Evolutionary conservation across 1,140 invertebrate genomes (phyloP).

Genomic region (Neodiprion pinetum): DNA sequence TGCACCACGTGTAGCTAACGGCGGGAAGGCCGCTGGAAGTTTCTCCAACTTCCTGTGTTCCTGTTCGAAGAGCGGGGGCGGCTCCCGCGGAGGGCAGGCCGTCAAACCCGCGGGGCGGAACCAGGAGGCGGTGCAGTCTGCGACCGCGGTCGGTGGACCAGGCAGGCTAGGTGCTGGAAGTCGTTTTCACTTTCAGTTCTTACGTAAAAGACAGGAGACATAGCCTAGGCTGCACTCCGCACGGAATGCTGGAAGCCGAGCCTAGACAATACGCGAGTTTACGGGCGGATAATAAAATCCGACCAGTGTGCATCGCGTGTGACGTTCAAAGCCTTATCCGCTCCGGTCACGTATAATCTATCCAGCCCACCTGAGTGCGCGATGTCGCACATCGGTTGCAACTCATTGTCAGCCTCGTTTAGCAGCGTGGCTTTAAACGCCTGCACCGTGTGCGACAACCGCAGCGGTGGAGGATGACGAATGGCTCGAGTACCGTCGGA

Average conservation of each 20-base stretch:
- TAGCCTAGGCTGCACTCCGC: neutral
- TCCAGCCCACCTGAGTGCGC: too few relatives aligned
- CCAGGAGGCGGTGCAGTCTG: slow-evolving; percentile 60
- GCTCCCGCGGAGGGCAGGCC: slow-evolving; percentile 64
- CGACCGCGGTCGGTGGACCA: slow-evolving; percentile 1
- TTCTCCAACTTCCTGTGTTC: slow-evolving; percentile 55
- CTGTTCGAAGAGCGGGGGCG: slow-evolving; percentile 62
- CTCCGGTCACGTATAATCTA: too few relatives aligned
- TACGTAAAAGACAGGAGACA: neutral
- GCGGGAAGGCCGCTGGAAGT: slow-evolving; percentile 20
- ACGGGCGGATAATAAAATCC: too few relatives aligned
- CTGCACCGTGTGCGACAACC: neutral
- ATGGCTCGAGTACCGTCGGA: slow-evolving; percentile 15
- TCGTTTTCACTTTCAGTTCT: slow-evolving; percentile 2
- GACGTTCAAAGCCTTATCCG: too few relatives aligned
- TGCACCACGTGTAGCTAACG: too few relatives aligned
- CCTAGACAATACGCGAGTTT: too few relatives aligned
- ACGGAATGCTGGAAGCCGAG: neutral
- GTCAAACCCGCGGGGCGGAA: slow-evolving; percentile 63
- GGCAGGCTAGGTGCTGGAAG: neutral
- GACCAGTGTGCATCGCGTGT: too few relatives aligned
- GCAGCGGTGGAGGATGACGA: neutral
- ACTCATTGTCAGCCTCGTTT: neutral
- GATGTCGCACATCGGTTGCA: too few relatives aligned
- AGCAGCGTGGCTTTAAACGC: neutral